These are phyloP conservation scores for Pseudomugil tenellus DNA, from an alignment of 2,797 vertebrate genomes.

Conservation along the genomic window DNA sequence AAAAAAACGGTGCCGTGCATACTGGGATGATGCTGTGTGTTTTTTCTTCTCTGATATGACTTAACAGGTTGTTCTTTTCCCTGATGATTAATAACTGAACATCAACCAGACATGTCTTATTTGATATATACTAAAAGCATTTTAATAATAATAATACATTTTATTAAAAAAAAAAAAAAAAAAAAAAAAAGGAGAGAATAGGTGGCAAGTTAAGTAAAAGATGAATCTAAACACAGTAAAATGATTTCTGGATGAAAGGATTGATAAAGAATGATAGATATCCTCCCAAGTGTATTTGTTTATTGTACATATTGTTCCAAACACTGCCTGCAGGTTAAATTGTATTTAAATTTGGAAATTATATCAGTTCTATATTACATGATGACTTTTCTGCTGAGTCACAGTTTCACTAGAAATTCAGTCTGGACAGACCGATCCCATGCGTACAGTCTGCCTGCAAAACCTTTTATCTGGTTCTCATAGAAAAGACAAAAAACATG, in stretches of 20 bases:
- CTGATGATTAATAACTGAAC: conserved; percentile 3
- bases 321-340: too few relatives aligned
- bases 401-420: neutral
- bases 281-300: neutral
- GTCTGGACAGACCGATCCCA: neutral
- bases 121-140: conserved; percentile 4
- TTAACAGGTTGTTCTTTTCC: conserved; percentile 7
- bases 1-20: neutral
- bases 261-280: neutral
- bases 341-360: too few relatives aligned
- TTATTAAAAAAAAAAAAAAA: too few relatives aligned
- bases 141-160: too few relatives aligned
- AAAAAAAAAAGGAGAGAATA: neutral
- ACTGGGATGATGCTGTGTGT: neutral
- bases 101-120: conserved; percentile 1
- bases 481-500: neutral
- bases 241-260: neutral
- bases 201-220: neutral
- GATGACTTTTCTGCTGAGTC: neutral
- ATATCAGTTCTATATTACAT: neutral
- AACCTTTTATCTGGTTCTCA: neutral
- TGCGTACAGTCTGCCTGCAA: neutral
- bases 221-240: neutral
- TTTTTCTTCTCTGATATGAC: neutral
- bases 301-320: neutral